Evolutionary conservation across 2,113 vertebrate genomes (phyloP), one percentile per base, ranked within the genome.

Genomic region (Numenius arquata): DNA sequence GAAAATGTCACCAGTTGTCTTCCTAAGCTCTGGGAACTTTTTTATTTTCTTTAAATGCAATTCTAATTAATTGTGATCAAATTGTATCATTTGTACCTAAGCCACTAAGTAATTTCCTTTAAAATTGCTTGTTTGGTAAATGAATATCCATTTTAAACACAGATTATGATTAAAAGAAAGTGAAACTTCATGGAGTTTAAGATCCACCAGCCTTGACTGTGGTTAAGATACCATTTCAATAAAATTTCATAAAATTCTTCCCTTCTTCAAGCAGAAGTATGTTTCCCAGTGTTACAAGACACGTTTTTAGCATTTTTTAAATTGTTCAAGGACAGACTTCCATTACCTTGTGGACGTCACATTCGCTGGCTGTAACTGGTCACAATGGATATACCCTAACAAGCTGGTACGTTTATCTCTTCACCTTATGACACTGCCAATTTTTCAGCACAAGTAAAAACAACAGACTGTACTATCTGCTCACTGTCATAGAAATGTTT

Each of bases 351-450:
- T 32, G 17, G 11, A 41, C 38, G 11, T 38, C 67, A 67, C 11
- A 19, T 45, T 22, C 2, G 0, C 25, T 40, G 45, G 7, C 26
- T 12, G 1, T 66, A n/a, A n/a, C 48, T 38, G 8, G 61, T 80
- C 68, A 80, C n/a, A 58, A n/a, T 7, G 26, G 38, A 8, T 70
- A 66, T 74, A 85, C 34, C 25, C 61, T 63, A 66, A 77, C 38
- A 89, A 71, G 15, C 21, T 70, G 14, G 2, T 38, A 15, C 8
- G 8, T 70, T 78, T 61, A 20, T 34, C 34, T 83, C 25, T 76
- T 61, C 41, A n/a, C 4, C 66, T 88, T 8, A 3, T 71, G 63
- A 70, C 40, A 38, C 15, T 41, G 38, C 1, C 6, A 66, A 4
- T 62, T 56, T 84, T 80, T 25, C 72, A 92, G 22, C 25, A 68